A percentile compares a stretch with the other conserved stretches of the same genome.
Conservation (phyloP, 2,113 vertebrate species). For the Lepus timidus region DNA sequence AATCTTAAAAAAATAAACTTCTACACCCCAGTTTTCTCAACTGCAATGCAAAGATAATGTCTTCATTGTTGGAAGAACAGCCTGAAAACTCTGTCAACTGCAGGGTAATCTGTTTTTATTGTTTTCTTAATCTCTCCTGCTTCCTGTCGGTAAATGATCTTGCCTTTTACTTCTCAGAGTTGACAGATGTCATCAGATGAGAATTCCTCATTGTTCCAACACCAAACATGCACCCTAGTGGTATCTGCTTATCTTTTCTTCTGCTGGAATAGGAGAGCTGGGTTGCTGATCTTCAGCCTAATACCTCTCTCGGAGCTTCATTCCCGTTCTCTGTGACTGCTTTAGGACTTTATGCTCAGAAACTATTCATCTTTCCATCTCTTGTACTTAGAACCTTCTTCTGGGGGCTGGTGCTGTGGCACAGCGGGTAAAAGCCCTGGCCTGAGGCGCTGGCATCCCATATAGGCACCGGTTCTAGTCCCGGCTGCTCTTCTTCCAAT, state of each 20-base stretch:
- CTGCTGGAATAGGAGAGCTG: neutral
- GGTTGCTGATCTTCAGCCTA: neutral
- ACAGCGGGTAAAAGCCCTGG: no score
- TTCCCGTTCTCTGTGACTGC: neutral
- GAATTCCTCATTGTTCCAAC: conserved; percentile 4
- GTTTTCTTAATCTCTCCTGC: neutral
- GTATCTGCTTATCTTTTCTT: neutral
- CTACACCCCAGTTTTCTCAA: neutral
- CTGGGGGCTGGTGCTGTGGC: no score
- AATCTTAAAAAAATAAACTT: no score
- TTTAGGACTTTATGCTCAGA: neutral
- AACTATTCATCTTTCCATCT: neutral
- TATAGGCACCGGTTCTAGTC: no score
- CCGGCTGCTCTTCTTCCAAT: no score
- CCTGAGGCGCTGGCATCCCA: no score
- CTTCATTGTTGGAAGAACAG: neutral
- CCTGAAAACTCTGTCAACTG: neutral
- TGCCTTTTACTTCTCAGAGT: conserved; percentile 20
- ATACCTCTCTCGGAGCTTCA: neutral
- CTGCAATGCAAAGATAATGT: neutral
- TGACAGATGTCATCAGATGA: conserved; percentile 1
- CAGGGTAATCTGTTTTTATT: conserved; percentile 13
- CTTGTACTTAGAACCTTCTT: neutral
- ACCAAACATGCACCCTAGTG: neutral
- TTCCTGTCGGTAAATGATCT: neutral